Conservation (phyloP, 35 echinoderm and acorn worm species). For the Diadema setosum region DNA sequence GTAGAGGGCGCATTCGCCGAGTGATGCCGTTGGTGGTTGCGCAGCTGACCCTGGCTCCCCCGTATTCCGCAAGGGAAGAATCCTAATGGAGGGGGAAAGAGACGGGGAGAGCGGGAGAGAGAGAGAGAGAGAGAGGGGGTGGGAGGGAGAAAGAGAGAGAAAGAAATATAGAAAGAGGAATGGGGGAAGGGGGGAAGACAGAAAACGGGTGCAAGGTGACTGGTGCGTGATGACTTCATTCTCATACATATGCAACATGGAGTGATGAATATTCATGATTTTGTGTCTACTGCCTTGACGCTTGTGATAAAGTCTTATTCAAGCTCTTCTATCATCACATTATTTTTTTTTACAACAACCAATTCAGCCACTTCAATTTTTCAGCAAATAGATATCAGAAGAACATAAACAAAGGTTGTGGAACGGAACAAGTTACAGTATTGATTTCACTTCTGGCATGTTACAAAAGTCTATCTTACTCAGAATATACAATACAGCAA, state of each 20-base stretch:
- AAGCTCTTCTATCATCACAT: too few relatives aligned
- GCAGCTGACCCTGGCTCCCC: constrained; percentile 3
- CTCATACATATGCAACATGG: constrained; percentile 27
- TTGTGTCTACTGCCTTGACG: constrained; percentile 13
- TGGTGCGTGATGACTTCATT: constrained; percentile 20
- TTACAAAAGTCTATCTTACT: too few relatives aligned
- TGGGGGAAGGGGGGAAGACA: neutral
- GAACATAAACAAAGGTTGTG: too few relatives aligned
- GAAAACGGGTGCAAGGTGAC: constrained; percentile 14
- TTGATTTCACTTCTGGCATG: too few relatives aligned
- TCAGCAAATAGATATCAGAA: too few relatives aligned
- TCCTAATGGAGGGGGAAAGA: constrained; percentile 39
- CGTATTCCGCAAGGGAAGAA: constrained; percentile 33
- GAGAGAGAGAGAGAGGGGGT: too few relatives aligned
- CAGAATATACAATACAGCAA: too few relatives aligned
- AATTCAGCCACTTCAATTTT: too few relatives aligned
- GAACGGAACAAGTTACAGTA: too few relatives aligned
- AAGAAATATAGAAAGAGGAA: neutral
- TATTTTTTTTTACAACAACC: too few relatives aligned
- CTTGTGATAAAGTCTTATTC: constrained; percentile 27
- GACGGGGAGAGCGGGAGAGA: neutral
- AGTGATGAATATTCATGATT: constrained; percentile 25
- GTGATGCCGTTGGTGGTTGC: constrained; percentile 46
- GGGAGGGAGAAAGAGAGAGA: too few relatives aligned
- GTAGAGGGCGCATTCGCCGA: constrained; percentile 3